These are phyloP conservation scores for Psittacula echo DNA, from an alignment of 2,797 vertebrate species.

Conservation along the genomic window DNA sequence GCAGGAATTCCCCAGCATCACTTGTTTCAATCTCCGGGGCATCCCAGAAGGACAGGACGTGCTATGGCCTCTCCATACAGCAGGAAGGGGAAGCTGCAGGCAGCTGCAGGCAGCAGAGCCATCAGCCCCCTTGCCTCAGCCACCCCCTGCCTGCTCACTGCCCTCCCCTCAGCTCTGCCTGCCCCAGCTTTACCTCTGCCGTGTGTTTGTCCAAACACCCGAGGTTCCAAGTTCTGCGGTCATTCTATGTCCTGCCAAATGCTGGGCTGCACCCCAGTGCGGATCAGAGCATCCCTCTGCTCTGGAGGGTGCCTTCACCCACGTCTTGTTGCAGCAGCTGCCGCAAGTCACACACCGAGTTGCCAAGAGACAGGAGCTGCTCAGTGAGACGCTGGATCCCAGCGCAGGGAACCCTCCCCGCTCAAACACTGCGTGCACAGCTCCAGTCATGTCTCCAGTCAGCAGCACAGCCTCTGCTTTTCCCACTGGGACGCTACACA, in stretches of 20 bases:
- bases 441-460: rapidly evolving
- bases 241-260: background rate
- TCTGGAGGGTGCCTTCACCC: background rate
- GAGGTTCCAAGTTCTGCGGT: background rate
- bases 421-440: rapidly evolving
- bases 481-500: background rate
- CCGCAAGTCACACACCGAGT: background rate
- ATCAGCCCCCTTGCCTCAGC: background rate
- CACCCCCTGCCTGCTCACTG: background rate
- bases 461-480: background rate
- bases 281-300: background rate
- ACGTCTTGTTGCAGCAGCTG: background rate
- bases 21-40: background rate
- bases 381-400: rapidly evolving
- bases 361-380: background rate
- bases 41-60: background rate
- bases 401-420: background rate
- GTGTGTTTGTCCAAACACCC: background rate
- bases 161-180: background rate
- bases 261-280: background rate
- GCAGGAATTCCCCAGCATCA: background rate
- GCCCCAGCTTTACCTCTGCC: background rate
- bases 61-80: rapidly evolving
- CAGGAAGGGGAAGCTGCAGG: background rate
- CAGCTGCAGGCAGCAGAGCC: background rate